phyloP scores from a whole-genome alignment of 2,797 vertebrate species.

The Rhinichthys osculus region DNA sequence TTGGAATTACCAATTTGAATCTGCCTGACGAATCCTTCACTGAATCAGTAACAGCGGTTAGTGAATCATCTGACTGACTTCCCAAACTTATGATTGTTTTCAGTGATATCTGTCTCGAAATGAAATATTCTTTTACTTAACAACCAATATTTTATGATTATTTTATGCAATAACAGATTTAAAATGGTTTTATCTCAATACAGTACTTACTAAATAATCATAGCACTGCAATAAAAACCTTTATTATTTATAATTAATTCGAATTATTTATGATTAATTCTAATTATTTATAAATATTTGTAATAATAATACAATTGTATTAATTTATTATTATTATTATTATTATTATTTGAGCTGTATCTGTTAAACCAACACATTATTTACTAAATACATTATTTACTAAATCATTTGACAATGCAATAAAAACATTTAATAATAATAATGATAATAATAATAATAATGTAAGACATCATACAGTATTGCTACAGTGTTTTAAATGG shows the following conservation, averaged over 20 bases:
- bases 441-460: background rate
- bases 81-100: no score
- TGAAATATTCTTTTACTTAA: background rate
- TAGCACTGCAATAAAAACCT: background rate
- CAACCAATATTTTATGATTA: background rate
- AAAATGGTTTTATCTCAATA: background rate
- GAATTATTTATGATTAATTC: no score
- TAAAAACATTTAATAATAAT: background rate
- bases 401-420: background rate
- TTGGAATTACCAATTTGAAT: background rate
- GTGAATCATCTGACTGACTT: no score
- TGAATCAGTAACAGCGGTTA: background rate
- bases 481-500: background rate
- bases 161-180: background rate
- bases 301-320: background rate
- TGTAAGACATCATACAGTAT: background rate
- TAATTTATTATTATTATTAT: background rate
- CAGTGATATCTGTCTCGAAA: no score
- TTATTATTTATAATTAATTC: background rate
- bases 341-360: background rate
- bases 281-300: background rate
- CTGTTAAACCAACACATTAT: background rate
- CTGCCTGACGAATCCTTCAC: background rate
- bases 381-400: background rate
- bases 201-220: background rate